Base-by-base conservation (phyloP, 1,140 invertebrate genomes). In the Aphelinus atriplicis region DNA sequence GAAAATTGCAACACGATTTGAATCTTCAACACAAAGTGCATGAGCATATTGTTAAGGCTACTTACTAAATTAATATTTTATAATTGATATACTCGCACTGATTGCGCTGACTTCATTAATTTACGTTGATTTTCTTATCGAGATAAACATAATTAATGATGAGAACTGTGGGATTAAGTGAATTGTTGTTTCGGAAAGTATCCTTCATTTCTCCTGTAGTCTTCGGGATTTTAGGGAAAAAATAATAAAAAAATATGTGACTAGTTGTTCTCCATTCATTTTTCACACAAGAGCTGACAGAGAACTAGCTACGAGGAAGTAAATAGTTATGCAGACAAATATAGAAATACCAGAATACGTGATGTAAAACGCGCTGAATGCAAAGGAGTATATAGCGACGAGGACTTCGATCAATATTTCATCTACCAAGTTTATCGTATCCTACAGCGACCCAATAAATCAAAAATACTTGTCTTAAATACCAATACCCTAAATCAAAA, bases 281-380 rank as follows among this genome's bases (percentile, higher is more conserved):
- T 69, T 69, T 69, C 67, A 69, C 10, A 9, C 62, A 48, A 7
- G 48, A 64, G n/a, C 7, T 60, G 7, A 69, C 26, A 70, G 43
- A 61, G 10, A 70, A 60, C 55, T n/a, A 66, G 55, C 60, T 60
- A 61, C 48, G 9, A 70, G 68, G 68, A 70, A 70, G n/a, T 61
- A 48, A 61, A 70, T 70, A 51, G 51, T 70, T 61, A 61, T 50
- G 42, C 3, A 42, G 57, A 7, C n/a, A 26, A 60, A 48, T 68
- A 48, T 48, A 55, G 46, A 26, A 68, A 57, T 58, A 48, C n/a
- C 56, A 68, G 46, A 58, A 58, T 42, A 9, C 47, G 42, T 51
- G 9, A 70, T 70, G 43, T 51, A 45, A 6, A 70, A 70, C 26
- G 26, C 26, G 26, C 26, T 26, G 26, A 26, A 26, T 26, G 26